Percentiles rank a stretch among this genome's conserved stretches.
Conservation (phyloP, 2,113 vertebrate species). For the Vimba vimba region DNA sequence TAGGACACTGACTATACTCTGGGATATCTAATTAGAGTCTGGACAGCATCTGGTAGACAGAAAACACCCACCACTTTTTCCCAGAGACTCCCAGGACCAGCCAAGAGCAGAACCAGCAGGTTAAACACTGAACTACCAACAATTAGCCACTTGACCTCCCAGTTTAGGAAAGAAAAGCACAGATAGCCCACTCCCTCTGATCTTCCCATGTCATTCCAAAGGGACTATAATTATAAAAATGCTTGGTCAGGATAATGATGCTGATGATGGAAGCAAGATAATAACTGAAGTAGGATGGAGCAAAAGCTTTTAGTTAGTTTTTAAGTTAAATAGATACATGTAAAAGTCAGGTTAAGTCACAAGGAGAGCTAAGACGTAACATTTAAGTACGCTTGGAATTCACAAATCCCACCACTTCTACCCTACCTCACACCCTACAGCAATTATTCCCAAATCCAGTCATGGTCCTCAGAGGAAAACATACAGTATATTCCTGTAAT, state of each 20-base stretch:
- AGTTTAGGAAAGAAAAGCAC: slow-evolving; percentile 23
- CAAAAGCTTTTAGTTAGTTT: background rate
- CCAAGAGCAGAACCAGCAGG: slow-evolving; percentile 26
- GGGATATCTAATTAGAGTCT: slow-evolving; percentile 53
- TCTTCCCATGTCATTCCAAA: background rate
- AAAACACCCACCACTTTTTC: slow-evolving; percentile 45
- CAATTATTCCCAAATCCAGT: background rate
- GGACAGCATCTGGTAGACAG: slow-evolving; percentile 46
- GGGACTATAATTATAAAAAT: background rate
- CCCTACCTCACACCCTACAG: background rate
- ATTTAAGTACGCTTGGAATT: slow-evolving; percentile 47
- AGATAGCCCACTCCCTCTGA: background rate
- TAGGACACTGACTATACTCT: slow-evolving; percentile 40
- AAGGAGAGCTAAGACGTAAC: background rate
- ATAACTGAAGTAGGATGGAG: background rate
- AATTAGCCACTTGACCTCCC: slow-evolving; percentile 12
- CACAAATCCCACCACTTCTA: slow-evolving; percentile 21
- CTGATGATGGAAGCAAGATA: background rate
- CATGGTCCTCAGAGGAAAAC: background rate
- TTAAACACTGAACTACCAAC: background rate
- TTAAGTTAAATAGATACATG: background rate
- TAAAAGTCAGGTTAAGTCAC: background rate
- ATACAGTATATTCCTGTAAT: slow-evolving; percentile 10
- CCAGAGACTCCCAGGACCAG: slow-evolving; percentile 29
- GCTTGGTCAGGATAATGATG: background rate